A percentile compares a stretch with the other conserved stretches of the same genome.
Evolutionary conservation across 2,113 vertebrate genomes (phyloP).

Genomic region (Rhynchomys soricoides): DNA sequence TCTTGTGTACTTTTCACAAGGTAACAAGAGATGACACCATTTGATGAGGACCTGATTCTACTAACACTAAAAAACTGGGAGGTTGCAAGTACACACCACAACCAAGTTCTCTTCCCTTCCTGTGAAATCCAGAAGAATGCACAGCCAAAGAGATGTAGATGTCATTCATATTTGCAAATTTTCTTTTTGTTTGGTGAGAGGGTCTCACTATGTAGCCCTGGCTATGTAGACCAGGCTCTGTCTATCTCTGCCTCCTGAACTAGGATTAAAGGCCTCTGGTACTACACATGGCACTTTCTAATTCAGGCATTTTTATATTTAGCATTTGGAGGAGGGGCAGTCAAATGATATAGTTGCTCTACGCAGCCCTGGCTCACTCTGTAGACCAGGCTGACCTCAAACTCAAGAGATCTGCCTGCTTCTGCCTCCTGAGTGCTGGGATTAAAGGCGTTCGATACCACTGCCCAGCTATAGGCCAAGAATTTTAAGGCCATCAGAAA

Average conservation of each 20-base stretch:
- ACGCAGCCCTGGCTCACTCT: not conserved
- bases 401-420: not conserved
- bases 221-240: not conserved
- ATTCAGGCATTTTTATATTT: not conserved
- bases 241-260: not conserved
- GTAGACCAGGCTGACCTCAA: not conserved
- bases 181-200: not conserved
- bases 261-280: not conserved
- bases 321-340: not conserved
- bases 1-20: not conserved
- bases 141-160: not conserved
- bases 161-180: not conserved
- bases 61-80: not conserved
- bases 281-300: not conserved
- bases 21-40: not conserved
- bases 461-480: not conserved
- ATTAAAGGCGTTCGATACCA: not conserved
- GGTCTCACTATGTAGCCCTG: not conserved
- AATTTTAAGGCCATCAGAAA: slow-evolving; percentile 47
- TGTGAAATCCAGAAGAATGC: not conserved
- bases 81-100: not conserved
- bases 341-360: not conserved
- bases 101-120: not conserved
- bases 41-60: not conserved
- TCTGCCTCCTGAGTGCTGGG: not conserved